phyloP scores from a whole-genome alignment of 2,888 invertebrate species.

The Rapana venosa region DNA sequence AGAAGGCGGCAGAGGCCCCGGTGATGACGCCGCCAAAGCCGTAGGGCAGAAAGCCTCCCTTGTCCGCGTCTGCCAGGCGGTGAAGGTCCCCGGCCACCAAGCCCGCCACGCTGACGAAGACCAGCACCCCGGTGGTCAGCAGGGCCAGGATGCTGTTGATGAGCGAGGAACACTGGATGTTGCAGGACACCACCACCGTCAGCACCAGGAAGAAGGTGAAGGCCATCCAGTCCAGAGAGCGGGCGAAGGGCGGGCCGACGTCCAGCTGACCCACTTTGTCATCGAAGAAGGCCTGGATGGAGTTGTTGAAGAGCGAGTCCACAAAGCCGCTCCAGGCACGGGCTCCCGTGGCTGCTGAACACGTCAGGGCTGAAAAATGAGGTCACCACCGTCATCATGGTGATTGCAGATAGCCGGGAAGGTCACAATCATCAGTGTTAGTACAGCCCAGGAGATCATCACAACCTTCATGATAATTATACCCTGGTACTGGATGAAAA shows the following conservation, averaged over 20 bases:
- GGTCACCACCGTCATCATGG: too few species aligned
- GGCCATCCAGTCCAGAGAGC: constrained; percentile 78
- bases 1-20: constrained; percentile 78
- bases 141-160: constrained; percentile 76
- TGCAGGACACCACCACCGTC: constrained; percentile 64
- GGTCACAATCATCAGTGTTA: too few species aligned
- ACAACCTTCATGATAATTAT: too few species aligned
- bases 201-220: constrained; percentile 70
- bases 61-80: constrained; percentile 85
- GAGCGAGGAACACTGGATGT: constrained; percentile 75
- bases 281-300: constrained; percentile 56
- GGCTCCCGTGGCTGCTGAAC: constrained; percentile 58
- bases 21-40: constrained; percentile 74
- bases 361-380: constrained; percentile 49
- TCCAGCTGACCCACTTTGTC: constrained; percentile 55
- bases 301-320: constrained; percentile 69
- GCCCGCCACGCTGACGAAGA: constrained; percentile 82
- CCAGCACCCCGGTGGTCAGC: constrained; percentile 74
- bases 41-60: constrained; percentile 72
- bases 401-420: too few species aligned
- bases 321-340: constrained; percentile 79
- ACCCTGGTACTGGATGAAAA: too few species aligned
- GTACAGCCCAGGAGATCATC: too few species aligned
- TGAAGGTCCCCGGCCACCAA: constrained; percentile 88
- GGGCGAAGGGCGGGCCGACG: constrained; percentile 57